Evolutionary conservation across 2,797 vertebrate genomes (phyloP).

Genomic region (Neomorphus geoffroyi): DNA sequence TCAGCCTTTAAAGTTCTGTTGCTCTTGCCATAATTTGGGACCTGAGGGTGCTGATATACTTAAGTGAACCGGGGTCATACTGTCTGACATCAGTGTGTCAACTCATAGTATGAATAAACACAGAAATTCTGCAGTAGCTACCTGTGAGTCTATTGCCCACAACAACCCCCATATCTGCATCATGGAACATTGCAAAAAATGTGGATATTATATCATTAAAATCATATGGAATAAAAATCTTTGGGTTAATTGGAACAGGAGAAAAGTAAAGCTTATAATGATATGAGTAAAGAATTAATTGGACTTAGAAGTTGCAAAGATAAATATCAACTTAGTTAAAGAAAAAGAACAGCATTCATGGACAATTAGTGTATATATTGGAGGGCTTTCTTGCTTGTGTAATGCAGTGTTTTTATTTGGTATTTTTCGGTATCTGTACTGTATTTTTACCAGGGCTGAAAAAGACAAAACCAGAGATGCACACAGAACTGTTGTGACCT

Average conservation of each 20-base stretch:
- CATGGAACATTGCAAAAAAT: neutral
- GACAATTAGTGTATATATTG: neutral
- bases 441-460: neutral
- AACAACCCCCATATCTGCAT: neutral
- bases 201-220: neutral
- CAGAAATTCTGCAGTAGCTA: neutral
- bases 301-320: neutral
- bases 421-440: neutral
- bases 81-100: neutral
- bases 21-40: neutral
- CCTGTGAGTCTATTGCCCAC: neutral
- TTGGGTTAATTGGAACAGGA: neutral
- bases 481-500: neutral
- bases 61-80: neutral
- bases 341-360: neutral
- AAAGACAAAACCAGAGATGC: neutral
- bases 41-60: neutral
- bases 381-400: neutral
- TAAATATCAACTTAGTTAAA: neutral
- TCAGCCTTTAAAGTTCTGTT: neutral
- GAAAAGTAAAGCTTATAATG: neutral
- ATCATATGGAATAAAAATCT: neutral
- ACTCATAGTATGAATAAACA: neutral
- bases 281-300: neutral
- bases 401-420: neutral